A percentile compares a stretch with the other conserved stretches of the same genome.
Evolutionary conservation across 1,140 invertebrate genomes (phyloP).

Genomic region (Apis mellifera): DNA sequence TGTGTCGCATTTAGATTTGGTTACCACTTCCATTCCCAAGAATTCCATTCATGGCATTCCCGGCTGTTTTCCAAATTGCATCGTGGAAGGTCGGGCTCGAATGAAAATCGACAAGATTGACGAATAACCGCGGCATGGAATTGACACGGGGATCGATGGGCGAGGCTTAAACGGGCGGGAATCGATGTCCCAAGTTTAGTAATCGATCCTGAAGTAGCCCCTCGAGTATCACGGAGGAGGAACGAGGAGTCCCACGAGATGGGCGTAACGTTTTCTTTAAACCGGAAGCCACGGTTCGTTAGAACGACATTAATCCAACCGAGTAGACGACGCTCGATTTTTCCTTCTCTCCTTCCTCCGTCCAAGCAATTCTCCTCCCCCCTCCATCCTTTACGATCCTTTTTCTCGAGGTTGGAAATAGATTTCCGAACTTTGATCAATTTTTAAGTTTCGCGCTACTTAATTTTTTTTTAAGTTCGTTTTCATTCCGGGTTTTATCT

Average conservation of each 20-base stretch:
- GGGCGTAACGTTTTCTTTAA: conserved; percentile 40
- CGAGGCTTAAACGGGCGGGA: neutral
- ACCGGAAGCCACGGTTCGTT: conserved; percentile 59
- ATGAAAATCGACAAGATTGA: conserved; percentile 19
- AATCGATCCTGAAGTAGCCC: conserved; percentile 50
- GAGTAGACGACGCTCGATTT: conserved; percentile 49
- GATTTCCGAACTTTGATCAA: conserved; percentile 14
- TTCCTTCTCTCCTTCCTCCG: conserved; percentile 9
- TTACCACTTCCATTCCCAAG: no score
- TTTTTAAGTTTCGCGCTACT: no score
- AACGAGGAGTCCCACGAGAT: neutral
- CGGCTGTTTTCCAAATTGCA: conserved; percentile 1
- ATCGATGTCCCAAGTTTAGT: conserved; percentile 42
- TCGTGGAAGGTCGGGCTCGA: neutral
- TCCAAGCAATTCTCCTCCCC: neutral
- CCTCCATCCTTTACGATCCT: neutral
- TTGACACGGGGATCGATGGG: conserved; percentile 18
- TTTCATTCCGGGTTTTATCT: neutral
- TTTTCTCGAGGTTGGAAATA: neutral
- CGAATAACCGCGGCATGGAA: conserved; percentile 28
- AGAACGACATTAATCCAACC: conserved; percentile 62
- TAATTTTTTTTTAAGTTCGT: no score
- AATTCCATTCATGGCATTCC: no score
- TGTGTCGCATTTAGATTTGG: no score
- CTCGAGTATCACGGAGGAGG: conserved; percentile 6